phyloP scores from a whole-genome alignment of 2,888 invertebrate genomes.

The Mythimna pallens region DNA sequence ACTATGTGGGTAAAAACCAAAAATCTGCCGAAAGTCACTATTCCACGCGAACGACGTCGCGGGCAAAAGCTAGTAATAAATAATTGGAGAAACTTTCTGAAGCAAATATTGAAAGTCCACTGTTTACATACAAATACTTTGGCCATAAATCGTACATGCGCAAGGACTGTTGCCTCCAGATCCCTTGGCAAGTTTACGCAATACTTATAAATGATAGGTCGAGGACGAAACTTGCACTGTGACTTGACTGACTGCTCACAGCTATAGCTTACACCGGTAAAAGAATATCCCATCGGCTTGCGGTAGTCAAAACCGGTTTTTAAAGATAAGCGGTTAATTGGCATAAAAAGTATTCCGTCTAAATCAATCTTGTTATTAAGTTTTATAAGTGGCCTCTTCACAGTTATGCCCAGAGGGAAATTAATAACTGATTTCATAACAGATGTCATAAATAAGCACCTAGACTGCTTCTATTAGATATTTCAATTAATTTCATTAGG shows the following conservation, averaged over 20 bases:
- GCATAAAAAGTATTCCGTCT: conserved; percentile 35
- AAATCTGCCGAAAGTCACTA: too few relatives aligned
- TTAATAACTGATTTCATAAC: too few relatives aligned
- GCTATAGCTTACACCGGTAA: conserved; percentile 40
- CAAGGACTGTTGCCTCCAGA: too few relatives aligned
- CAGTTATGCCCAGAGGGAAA: conserved; percentile 1
- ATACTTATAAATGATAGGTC: conserved; percentile 16
- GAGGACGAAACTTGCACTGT: conserved; percentile 20
- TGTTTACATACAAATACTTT: too few relatives aligned
- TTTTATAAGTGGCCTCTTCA: background rate
- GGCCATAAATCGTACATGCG: too few relatives aligned
- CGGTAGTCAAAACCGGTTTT: conserved; percentile 40
- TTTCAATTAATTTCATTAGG: too few relatives aligned
- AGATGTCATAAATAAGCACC: background rate
- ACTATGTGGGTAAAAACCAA: too few relatives aligned
- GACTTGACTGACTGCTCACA: conserved; percentile 7
- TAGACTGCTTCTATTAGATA: background rate
- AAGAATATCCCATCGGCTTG: conserved; percentile 29
- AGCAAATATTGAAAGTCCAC: too few relatives aligned
- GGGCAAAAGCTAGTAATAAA: too few relatives aligned
- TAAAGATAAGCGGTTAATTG: conserved; percentile 43
- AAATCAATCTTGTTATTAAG: conserved; percentile 1
- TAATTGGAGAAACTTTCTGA: too few relatives aligned
- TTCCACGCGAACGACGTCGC: too few relatives aligned
- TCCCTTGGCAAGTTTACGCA: background rate